Evolutionary conservation across 2,113 vertebrate species (phyloP), one percentile per base, ranked within the genome.

Genomic region (Zingel zingel): DNA sequence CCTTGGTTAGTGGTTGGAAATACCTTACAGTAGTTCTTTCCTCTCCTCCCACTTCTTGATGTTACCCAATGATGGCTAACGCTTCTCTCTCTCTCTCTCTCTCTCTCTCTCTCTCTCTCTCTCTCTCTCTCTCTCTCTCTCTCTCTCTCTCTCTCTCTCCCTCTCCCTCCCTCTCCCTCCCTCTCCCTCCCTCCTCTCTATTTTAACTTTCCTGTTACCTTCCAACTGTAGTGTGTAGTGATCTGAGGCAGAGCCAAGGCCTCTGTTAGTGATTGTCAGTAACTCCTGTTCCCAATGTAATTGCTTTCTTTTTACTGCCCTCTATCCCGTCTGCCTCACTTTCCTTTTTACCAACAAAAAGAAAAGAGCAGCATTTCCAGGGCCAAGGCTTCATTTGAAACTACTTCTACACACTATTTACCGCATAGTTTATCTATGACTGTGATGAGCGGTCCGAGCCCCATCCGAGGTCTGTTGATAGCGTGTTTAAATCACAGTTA

Each of bases 271-370:
- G 79, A 86, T 81, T 88, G 83, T 89, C 87, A 88, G 64, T 87
- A 86, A 79, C 83, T 82, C 62, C 83, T 83, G 64, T 83, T 88
- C 66, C 72, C 76, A 64, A 81, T 82, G 82, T 84, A 90, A 82
- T 81, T 89, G 87, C 91, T 88, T 88, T 91, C 77, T 84, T 73
- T 86, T 86, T 84, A 80, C 82, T 65, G 33, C 74, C 57, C 80
- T 63, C 53, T 75, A 66, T 79, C 54, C 77, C 63, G 57, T 87
- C 84, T 81, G 70, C 59, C 45, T 68, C 72, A 85, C 81, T 86
- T 84, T 86, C 43, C 33, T 70, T 50, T 71, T 85, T 58, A 62
- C 66, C 64, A 83, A 84, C 73, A 88, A 81, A 78, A 77, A 73
- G 18, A 74, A 71, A 74, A 23, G 54, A 81, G 61, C 18, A 73